Percentiles rank a stretch among this genome's conserved stretches.
Evolutionary conservation across 2,888 invertebrate species (phyloP).

Genomic region (Drosophila parthenogenetica): DNA sequence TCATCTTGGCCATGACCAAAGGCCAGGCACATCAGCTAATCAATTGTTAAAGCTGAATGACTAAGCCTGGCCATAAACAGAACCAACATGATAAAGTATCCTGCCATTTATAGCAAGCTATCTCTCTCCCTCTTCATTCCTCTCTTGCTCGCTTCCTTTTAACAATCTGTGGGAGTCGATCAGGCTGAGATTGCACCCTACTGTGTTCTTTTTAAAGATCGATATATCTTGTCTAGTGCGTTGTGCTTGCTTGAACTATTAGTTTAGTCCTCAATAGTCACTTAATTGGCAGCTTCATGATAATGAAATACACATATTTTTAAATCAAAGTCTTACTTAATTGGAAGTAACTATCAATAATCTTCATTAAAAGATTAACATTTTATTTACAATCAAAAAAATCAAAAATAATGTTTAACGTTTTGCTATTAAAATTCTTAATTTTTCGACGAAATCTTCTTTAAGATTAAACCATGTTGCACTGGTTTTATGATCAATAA

Average conservation of each 20-base stretch:
- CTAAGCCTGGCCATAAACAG: slow-evolving; percentile 48
- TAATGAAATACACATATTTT: not conserved
- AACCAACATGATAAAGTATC: slow-evolving; percentile 45
- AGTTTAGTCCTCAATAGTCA: slow-evolving; percentile 6
- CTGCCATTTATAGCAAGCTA: slow-evolving; percentile 40
- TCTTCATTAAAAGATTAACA: no score
- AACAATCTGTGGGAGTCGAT: slow-evolving; percentile 46
- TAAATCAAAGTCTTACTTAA: not conserved
- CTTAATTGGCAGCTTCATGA: slow-evolving; percentile 9
- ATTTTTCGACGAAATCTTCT: slow-evolving; percentile 2
- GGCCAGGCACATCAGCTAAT: slow-evolving; percentile 68
- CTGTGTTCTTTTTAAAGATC: slow-evolving; percentile 46
- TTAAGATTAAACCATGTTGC: slow-evolving; percentile 18
- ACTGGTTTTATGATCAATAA: slow-evolving; percentile 16
- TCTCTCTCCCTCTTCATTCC: not conserved
- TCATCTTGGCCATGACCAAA: slow-evolving; percentile 29
- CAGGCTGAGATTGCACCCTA: slow-evolving; percentile 37
- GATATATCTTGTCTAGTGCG: slow-evolving; percentile 48
- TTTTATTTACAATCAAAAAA: not conserved
- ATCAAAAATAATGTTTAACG: not conserved
- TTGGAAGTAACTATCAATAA: slow-evolving; percentile 2
- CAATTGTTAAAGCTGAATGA: slow-evolving; percentile 64
- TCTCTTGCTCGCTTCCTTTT: slow-evolving; percentile 6
- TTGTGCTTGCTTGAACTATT: slow-evolving; percentile 17
- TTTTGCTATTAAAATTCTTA: not conserved